Base-by-base conservation (phyloP, 2,113 vertebrate species). In the Puma concolor region DNA sequence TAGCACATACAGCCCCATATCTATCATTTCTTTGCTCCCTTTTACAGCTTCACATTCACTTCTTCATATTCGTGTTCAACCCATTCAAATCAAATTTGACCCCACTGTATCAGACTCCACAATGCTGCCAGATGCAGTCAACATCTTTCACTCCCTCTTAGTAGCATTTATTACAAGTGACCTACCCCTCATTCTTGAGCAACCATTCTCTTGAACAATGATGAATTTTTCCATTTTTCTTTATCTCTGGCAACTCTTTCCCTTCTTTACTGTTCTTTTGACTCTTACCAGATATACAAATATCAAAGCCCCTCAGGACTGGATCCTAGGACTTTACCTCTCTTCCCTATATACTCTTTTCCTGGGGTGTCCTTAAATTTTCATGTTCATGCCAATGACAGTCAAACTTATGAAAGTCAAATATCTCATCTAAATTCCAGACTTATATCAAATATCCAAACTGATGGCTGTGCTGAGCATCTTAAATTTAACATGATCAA, bases 391-490 rank as follows among this genome's bases (percentile, higher is more conserved):
- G 76, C 27, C 66, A 95, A 64, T n/a, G 31, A 82, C 25, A 33
- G 41, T 23, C 44, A 82, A 69, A 89, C 88, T 85, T 88, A 33
- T 9, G 88, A 88, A 88, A 84, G 41, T 66, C 44, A 93, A 66
- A 23, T n/a, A 88, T 25, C 77, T 95, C 41, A 63, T 21, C 71
- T 81, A 64, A 94, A 77, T 41, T 86, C 36, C 60, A 94, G 69
- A 94, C 57, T 79, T 79, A 12, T 13, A 89, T 36, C 67, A 95
- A 94, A 88, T 81, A 54, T 14, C 81, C 79, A 90, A 81, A 94
- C 12, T 86, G 33, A 80, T n/a, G 11, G 54, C 44, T 88, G 0
- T 50, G 67, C 27, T 80, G 25, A 41, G 38, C 8, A 71, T 87
- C 57, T 76, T 63, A 74, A 93, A 76, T 69, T 90, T 88, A 95